phyloP scores from a whole-genome alignment of 2,113 vertebrate species.

The Myodes glareolus region DNA sequence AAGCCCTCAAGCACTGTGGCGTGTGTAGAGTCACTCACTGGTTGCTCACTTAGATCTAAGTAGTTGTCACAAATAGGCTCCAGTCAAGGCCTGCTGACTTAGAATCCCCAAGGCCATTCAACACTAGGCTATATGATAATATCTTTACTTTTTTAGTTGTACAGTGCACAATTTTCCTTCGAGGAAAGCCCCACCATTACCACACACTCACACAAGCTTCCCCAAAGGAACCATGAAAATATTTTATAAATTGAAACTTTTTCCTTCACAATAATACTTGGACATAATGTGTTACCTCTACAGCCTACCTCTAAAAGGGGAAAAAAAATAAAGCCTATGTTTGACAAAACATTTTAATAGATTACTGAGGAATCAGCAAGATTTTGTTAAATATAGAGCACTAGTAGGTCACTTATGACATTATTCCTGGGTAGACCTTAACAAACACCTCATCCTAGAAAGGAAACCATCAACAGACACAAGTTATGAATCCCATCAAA shows the following conservation, averaged over 20 bases:
- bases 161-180: slow-evolving; percentile 23
- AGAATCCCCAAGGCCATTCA: slow-evolving; percentile 27
- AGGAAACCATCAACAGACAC: not conserved
- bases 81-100: not conserved
- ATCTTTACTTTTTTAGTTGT: slow-evolving; percentile 37
- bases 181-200: slow-evolving; percentile 9
- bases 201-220: not conserved
- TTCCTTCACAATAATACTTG: slow-evolving; percentile 38
- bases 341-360: slow-evolving; percentile 34
- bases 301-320: not conserved
- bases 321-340: slow-evolving; percentile 25
- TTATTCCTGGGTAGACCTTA: not conserved
- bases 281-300: slow-evolving; percentile 20
- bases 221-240: slow-evolving; percentile 14
- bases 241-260: slow-evolving; percentile 28
- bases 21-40: not conserved
- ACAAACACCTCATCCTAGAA: not conserved
- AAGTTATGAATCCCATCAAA: not conserved
- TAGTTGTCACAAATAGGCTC: not conserved
- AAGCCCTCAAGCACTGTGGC: not conserved
- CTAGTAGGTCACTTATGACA: not conserved
- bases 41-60: slow-evolving; percentile 24
- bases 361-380: not conserved
- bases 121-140: slow-evolving; percentile 5
- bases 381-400: slow-evolving; percentile 16